Base-by-base conservation (phyloP, 2,113 vertebrate genomes). In the Dermatemys mawii region DNA sequence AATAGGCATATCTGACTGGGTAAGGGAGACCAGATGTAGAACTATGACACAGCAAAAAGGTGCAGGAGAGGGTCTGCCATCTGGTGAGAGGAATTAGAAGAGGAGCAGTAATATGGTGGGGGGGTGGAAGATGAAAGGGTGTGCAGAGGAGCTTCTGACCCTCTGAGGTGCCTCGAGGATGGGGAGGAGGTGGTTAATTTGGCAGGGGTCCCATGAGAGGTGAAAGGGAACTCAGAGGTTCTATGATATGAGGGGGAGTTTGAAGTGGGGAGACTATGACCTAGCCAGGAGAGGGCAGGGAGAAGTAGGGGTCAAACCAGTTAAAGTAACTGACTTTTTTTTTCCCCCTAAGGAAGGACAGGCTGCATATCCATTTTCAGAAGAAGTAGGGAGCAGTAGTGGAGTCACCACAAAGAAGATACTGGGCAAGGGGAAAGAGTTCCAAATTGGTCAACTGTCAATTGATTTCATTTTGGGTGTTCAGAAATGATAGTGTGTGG, bases 221-320 rank as follows among this genome's bases (percentile, higher is more conserved):
- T n/a, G 86, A 44, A 17, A 78, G 70, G 13, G 57, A 19, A 49
- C 75, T 26, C n/a, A 29, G 81, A n/a, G 81, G n/a, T 92, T 85
- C 63, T 12, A 29, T 89, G 60, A 24, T 44, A 82, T 87, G 84
- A 89, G 83, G 13, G n/a, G 81, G 46, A 57, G 35, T 38, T 86
- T n/a, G 19, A 83, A 32, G 38, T 60, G 41, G 53, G 16, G 11
- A 70, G 35, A 38, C 55, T 84, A 60, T 86, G 78, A 90, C 78
- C 81, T 49, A 54, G 14, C 73, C 38, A 90, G 38, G 22, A 82
- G 32, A 14, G 44, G 14, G 35, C 14, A 87, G 54, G 26, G 24
- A 44, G 81, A 38, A 38, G 17, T 60, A 7, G 48, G 32, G 35
- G 88, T 17, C 13, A 88, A 48, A 35, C 54, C 38, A 24, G 86